Base-by-base conservation (phyloP, 2,888 invertebrate species). In the Drosophila paracracens region DNA sequence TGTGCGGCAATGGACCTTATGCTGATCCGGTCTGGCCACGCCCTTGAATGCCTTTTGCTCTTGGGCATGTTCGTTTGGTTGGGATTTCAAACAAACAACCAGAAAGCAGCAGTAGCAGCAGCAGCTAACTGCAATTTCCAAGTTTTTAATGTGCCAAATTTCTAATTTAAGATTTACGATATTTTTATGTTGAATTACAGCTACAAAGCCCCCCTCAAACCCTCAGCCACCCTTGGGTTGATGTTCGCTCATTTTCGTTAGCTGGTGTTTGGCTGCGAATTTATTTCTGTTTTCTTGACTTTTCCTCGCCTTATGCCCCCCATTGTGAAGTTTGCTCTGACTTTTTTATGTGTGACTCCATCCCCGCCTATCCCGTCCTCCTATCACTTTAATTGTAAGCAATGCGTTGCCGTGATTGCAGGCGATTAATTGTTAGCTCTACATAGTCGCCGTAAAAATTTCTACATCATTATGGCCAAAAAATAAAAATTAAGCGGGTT, bases 91-190 rank as follows among this genome's bases (percentile, higher is more conserved):
- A 80, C 78, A 82, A 36, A 18, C 70, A 52, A 68, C 66, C 73
- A 67, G 33, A 63, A 43, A 16, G 5, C 36, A 27, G 18, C 25
- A 35, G 35, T 48, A 63, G 43, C 65, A 74, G 56, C 64, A 67
- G 62, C 70, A 74, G 72, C 82, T 71, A 83, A 88, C 83, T 89
- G 89, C 89, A 89, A 90, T 89, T 89, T 83, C 87, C 90, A 90
- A 89, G 88, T 89, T 89, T 88, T 90, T 89, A 89, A 89, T 89
- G 88, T 87, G 88, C 82, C 87, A 90, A 90, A 90, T 90, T 90
- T 89, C 90, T 89, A 89, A 89, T 90, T 89, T 89, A 90, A 90
- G 88, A 90, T 89, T 90, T 87, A 89, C 87, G 87, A 82, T 88
- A 81, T 87, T 89, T 89, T 89, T 88, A 88, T 88, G 88, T 89